A percentile compares a stretch with the other conserved stretches of the same genome.
Conservation (phyloP, 1,140 invertebrate species). For the Paralvinella palmiformis region DNA sequence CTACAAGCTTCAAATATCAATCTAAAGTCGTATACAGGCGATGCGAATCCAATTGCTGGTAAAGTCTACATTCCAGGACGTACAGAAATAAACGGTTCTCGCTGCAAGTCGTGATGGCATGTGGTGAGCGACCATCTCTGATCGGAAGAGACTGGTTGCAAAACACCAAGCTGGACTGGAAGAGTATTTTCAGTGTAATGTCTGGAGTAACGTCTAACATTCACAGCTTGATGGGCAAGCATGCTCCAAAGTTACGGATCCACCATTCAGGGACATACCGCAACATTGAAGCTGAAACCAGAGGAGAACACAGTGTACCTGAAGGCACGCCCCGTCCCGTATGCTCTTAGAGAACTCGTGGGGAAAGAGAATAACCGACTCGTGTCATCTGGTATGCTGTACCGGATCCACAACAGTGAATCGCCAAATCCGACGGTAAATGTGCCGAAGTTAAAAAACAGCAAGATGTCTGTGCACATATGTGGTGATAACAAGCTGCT, state of each 20-base stretch:
- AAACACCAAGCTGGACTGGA: conserved; percentile 3
- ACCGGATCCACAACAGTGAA: not conserved
- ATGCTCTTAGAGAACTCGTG: too few species aligned
- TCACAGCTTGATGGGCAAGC: not conserved
- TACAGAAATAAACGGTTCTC: too few species aligned
- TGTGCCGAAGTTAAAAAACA: not conserved
- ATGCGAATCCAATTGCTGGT: not conserved
- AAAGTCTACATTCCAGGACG: too few species aligned
- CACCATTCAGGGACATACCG: too few species aligned
- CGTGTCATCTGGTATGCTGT: not conserved
- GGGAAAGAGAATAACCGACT: too few species aligned
- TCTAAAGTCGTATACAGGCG: not conserved
- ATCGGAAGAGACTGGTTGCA: not conserved
- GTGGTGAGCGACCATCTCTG: not conserved
- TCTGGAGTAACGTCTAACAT: not conserved
- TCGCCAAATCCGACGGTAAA: conserved; percentile 6
- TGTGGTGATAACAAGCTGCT: conserved; percentile 1
- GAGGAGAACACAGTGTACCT: too few species aligned
- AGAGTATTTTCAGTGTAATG: conserved; percentile 2
- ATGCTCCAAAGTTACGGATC: too few species aligned
- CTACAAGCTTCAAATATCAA: too few species aligned
- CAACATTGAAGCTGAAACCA: too few species aligned
- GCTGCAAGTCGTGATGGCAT: not conserved
- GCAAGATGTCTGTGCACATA: not conserved
- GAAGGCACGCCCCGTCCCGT: too few species aligned